A percentile compares a stretch with the other conserved stretches of the same genome.
Evolutionary conservation across 2,113 vertebrate species (phyloP).

Genomic region (Lampris megalopsis): DNA sequence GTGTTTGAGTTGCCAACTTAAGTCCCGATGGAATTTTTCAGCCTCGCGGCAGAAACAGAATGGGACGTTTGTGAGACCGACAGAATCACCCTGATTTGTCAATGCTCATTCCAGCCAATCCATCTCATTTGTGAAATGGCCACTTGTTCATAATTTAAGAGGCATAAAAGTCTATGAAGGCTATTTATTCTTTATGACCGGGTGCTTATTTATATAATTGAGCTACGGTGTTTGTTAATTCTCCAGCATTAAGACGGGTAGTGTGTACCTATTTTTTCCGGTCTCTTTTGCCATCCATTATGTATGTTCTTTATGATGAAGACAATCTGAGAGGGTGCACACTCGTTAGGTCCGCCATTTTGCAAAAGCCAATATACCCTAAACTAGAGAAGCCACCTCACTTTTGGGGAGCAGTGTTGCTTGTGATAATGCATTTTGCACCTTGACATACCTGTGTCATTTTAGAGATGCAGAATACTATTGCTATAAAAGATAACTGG

Average conservation of each 20-base stretch:
- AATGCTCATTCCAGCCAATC: slow-evolving; percentile 11
- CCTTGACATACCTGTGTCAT: slow-evolving; percentile 1
- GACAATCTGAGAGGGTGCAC: slow-evolving; percentile 10
- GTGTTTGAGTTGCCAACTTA: slow-evolving; percentile 24
- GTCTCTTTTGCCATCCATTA: background rate
- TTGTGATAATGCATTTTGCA: slow-evolving; percentile 32
- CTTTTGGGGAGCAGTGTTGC: slow-evolving; percentile 3
- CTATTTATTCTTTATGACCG: slow-evolving; percentile 21
- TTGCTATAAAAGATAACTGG: slow-evolving; percentile 6
- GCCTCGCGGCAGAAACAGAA: slow-evolving; percentile 24
- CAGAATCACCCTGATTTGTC: slow-evolving; percentile 22
- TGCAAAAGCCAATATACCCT: slow-evolving; percentile 11
- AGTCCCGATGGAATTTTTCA: slow-evolving; percentile 28
- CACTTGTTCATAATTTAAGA: slow-evolving; percentile 39
- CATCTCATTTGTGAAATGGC: slow-evolving; percentile 42
- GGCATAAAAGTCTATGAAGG: slow-evolving; percentile 5
- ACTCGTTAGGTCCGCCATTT: slow-evolving; percentile 1
- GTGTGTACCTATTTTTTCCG: slow-evolving; percentile 13
- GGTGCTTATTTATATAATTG: background rate
- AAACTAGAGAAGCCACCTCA: background rate
- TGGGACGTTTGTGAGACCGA: slow-evolving; percentile 41
- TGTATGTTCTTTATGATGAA: slow-evolving; percentile 19
- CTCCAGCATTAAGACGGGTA: background rate
- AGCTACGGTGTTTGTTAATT: too few relatives aligned
- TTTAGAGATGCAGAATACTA: slow-evolving; percentile 10